Conservation (phyloP, 2,888 invertebrate species). For the Drosophila birchii region DNA sequence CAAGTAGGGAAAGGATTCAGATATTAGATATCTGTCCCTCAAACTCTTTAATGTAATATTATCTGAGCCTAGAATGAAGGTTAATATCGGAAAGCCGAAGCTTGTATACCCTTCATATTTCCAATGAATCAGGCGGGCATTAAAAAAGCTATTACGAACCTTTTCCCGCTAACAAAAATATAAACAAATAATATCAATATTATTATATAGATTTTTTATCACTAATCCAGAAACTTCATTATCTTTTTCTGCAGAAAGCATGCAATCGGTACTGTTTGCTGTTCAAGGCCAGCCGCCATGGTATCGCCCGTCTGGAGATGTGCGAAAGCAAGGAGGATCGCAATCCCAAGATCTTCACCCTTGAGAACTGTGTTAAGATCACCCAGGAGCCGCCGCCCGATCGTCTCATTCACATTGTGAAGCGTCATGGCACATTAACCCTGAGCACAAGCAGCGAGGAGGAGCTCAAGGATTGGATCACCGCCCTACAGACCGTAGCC, state of each 20-base stretch:
- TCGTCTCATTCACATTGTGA: slow-evolving; percentile 89
- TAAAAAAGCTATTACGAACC: background rate
- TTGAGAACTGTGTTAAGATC: slow-evolving; percentile 95
- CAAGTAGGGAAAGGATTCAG: background rate
- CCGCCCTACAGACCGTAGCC: slow-evolving; percentile 91
- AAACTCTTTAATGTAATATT: too few species aligned
- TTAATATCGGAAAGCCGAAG: background rate
- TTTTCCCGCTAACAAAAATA: background rate
- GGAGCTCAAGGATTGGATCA: slow-evolving; percentile 91
- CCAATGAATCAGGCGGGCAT: background rate
- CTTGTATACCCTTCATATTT: background rate
- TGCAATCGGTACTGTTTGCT: slow-evolving; percentile 88
- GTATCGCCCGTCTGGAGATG: slow-evolving; percentile 93
- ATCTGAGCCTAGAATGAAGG: background rate
- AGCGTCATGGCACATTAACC: slow-evolving; percentile 89
- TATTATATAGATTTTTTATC: background rate
- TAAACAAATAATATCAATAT: background rate
- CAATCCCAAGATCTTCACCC: slow-evolving; percentile 91
- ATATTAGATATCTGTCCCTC: too few species aligned
- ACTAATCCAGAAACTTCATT: background rate
- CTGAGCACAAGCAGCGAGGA: slow-evolving; percentile 87
- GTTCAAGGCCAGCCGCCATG: slow-evolving; percentile 93
- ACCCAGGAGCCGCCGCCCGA: slow-evolving; percentile 87
- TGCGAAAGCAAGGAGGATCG: slow-evolving; percentile 92
- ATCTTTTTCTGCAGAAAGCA: slow-evolving; percentile 89